Conservation (phyloP, 2,797 vertebrate genomes). For the Pterois miles region DNA sequence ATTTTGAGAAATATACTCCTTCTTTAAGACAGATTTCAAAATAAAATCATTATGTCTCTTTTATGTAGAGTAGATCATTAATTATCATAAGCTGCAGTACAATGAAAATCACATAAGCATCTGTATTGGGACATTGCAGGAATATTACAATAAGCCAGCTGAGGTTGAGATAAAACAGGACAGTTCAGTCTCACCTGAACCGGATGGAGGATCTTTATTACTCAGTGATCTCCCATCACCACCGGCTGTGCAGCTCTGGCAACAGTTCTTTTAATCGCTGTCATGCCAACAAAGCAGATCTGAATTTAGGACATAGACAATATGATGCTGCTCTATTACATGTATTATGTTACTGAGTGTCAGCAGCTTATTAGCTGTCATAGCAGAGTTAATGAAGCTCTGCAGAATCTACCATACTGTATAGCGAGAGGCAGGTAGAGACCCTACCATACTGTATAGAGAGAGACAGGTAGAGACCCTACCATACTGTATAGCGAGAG, state of each 20-base stretch:
- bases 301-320: not conserved
- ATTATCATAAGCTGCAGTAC: not conserved
- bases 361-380: not conserved
- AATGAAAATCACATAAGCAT: not conserved
- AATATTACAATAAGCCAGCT: too few species aligned
- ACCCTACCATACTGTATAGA: too few species aligned
- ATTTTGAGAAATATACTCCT: not conserved
- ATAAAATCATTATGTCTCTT: not conserved
- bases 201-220: not conserved
- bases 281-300: not conserved
- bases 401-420: too few species aligned
- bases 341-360: not conserved
- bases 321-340: not conserved
- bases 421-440: too few species aligned
- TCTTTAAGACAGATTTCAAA: not conserved
- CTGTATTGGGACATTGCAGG: not conserved
- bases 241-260: not conserved
- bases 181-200: constrained; percentile 1
- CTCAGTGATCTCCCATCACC: not conserved
- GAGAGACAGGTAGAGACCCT: too few species aligned
- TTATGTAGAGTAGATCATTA: not conserved
- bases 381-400: not conserved
- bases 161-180: not conserved
- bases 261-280: not conserved
- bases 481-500: too few species aligned